phyloP scores from a whole-genome alignment of 1,140 invertebrate species.

The Pogonognathellus flavescens region DNA sequence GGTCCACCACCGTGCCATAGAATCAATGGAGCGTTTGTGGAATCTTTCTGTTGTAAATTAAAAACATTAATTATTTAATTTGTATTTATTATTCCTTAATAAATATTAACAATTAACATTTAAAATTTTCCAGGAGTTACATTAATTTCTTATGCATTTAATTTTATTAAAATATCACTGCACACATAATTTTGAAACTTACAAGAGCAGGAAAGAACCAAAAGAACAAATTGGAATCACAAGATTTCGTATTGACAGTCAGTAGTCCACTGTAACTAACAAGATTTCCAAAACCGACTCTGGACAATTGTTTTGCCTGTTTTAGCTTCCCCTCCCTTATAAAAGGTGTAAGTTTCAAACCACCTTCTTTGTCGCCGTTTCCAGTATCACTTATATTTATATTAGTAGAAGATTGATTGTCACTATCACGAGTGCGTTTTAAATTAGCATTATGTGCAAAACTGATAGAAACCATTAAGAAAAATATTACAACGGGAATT shows the following conservation, averaged over 20 bases:
- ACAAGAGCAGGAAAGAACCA: constrained; percentile 14
- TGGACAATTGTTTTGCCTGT: background rate
- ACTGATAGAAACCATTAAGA: too few relatives aligned
- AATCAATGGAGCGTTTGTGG: background rate
- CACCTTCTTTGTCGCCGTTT: background rate
- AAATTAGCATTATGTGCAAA: too few relatives aligned
- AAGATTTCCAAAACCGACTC: background rate
- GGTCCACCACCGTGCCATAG: constrained; percentile 16
- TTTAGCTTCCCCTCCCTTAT: background rate
- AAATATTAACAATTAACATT: too few relatives aligned
- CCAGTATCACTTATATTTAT: background rate
- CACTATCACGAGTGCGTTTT: too few relatives aligned
- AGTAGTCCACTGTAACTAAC: constrained; percentile 10
- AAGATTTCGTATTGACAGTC: background rate
- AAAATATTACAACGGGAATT: too few relatives aligned
- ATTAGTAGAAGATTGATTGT: too few relatives aligned
- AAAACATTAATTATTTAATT: background rate
- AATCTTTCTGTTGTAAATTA: background rate
- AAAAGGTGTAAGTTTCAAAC: background rate
- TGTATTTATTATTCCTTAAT: too few relatives aligned
- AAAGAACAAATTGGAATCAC: background rate
- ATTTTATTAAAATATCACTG: background rate
- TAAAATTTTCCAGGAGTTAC: too few relatives aligned
- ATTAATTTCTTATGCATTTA: too few relatives aligned
- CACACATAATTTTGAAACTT: background rate